Evolutionary conservation across 2,888 invertebrate species (phyloP).

Genomic region (Heliconius erato): DNA sequence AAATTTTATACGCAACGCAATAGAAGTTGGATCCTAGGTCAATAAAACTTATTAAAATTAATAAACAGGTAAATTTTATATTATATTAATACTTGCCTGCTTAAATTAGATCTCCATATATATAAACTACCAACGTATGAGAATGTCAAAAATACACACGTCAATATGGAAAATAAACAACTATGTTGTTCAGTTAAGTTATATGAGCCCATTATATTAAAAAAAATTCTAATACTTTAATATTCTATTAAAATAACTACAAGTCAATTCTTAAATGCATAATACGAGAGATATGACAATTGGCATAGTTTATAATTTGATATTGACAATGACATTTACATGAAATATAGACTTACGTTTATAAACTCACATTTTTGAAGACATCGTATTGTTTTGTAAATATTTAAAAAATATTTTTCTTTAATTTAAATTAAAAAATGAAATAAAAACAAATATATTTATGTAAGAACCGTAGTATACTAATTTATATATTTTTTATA

Average conservation of each 20-base stretch:
- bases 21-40: background rate
- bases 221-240: background rate
- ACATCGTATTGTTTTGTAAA: background rate
- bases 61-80: background rate
- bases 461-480: too few species aligned
- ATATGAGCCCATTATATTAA: slow-evolving; percentile 6
- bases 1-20: background rate
- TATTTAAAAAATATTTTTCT: too few species aligned
- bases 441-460: too few species aligned
- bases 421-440: too few species aligned
- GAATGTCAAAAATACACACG: slow-evolving; percentile 91
- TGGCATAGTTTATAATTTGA: background rate
- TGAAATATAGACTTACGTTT: background rate
- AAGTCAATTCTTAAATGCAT: background rate
- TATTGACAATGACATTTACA: slow-evolving; percentile 9
- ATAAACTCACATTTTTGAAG: background rate
- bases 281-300: slow-evolving; percentile 6
- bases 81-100: slow-evolving; percentile 85
- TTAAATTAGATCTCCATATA: slow-evolving; percentile 92
- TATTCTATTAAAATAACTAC: background rate
- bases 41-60: background rate
- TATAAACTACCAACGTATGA: slow-evolving; percentile 95
- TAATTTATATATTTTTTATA: background rate
- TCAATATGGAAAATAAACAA: slow-evolving; percentile 88
- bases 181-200: slow-evolving; percentile 58